Percentiles rank a stretch among this genome's conserved stretches.
Evolutionary conservation across 2,888 invertebrate species (phyloP).

Genomic region (Xanthorhoe designata): DNA sequence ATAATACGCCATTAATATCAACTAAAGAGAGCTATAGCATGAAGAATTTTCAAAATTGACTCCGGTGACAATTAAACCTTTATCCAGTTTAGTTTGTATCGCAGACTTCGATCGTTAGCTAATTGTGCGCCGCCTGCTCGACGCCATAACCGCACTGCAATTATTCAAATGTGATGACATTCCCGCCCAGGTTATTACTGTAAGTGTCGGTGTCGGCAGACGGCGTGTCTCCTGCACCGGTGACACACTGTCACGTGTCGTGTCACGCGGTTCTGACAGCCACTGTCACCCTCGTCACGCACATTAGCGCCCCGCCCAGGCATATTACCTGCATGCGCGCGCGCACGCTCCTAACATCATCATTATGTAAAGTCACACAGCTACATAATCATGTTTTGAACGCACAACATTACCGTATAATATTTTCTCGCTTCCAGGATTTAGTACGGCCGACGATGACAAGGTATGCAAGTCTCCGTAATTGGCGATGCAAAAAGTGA

Average conservation of each 20-base stretch:
- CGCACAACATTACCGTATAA: background rate
- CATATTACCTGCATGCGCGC: background rate
- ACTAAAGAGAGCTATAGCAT: background rate
- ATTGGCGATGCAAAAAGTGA: background rate
- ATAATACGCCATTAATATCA: too few species aligned
- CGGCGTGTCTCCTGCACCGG: conserved; percentile 12
- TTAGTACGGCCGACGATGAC: background rate
- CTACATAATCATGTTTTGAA: background rate
- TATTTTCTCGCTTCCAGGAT: background rate
- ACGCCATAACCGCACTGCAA: conserved; percentile 6
- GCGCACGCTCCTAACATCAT: conserved; percentile 16
- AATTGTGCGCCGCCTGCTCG: background rate
- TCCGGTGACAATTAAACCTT: background rate
- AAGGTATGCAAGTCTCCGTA: background rate
- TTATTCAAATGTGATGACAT: conserved; percentile 26
- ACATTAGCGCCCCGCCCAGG: background rate
- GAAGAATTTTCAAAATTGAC: background rate
- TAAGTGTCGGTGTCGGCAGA: conserved; percentile 18
- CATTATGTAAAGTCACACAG: conserved; percentile 2
- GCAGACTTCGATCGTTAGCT: background rate
- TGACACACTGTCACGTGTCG: background rate
- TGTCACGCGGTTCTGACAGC: background rate
- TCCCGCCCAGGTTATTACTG: conserved; percentile 8
- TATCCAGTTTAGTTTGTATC: background rate
- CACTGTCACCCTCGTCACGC: conserved; percentile 18